A percentile compares a stretch with the other conserved stretches of the same genome.
Conservation (phyloP, 2,797 vertebrate genomes). For the Urophycis tenuis region DNA sequence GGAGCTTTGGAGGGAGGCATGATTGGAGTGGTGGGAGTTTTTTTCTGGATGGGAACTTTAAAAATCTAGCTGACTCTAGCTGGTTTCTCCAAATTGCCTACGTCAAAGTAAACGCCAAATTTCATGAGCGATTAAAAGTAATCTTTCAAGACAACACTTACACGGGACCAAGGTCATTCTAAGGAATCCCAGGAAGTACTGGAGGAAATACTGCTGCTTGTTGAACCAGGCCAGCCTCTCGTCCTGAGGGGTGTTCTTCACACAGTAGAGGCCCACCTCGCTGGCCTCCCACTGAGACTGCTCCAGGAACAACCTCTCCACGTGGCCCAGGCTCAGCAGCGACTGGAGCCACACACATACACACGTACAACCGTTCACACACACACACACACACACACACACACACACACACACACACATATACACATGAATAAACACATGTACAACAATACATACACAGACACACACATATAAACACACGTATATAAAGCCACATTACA, state of each 20-base stretch:
- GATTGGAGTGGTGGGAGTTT: too few species aligned
- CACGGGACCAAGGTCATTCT: conserved; percentile 41
- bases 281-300: conserved; percentile 66
- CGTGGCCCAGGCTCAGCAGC: conserved; percentile 65
- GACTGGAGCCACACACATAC: conserved; percentile 46
- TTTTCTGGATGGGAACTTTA: too few species aligned
- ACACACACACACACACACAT: not conserved
- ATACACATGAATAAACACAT: not conserved
- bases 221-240: conserved; percentile 51
- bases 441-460: conserved; percentile 5
- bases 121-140: not conserved
- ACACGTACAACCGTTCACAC: conserved; percentile 5
- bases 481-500: not conserved
- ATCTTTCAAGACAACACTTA: conserved; percentile 42
- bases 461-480: conserved; percentile 9
- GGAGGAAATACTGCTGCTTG: conserved; percentile 68
- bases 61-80: too few species aligned
- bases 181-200: conserved; percentile 71
- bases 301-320: conserved; percentile 71
- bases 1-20: too few species aligned
- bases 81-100: too few species aligned
- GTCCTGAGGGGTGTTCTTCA: conserved; percentile 17
- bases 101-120: not conserved
- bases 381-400: not conserved
- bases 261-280: conserved; percentile 58